A percentile compares a stretch with the other conserved stretches of the same genome.
phyloP scores from a whole-genome alignment of 2,113 vertebrate genomes.

The Desmodus rotundus region DNA sequence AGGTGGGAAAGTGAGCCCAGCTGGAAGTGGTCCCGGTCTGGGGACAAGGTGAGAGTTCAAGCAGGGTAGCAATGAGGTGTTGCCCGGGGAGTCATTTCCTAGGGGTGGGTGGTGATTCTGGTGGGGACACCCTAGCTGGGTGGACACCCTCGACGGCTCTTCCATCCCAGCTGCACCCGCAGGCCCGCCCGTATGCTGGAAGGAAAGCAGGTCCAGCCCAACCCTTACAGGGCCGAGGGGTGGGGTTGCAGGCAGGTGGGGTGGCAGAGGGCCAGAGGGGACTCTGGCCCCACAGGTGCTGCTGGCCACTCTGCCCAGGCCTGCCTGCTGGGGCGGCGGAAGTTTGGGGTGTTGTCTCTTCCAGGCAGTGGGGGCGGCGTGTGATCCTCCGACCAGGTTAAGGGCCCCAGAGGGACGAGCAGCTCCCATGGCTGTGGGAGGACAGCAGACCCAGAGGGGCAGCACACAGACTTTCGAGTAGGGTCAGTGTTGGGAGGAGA shows the following conservation, averaged over 20 bases:
- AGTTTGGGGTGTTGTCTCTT: not conserved
- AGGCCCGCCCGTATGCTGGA: not conserved
- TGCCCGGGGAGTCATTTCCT: not conserved
- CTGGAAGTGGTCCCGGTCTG: constrained; percentile 98
- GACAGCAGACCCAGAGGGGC: not conserved
- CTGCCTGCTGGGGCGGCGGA: not conserved
- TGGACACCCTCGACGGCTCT: not conserved
- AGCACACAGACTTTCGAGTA: not conserved
- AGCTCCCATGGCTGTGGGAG: not conserved
- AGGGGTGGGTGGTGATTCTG: not conserved
- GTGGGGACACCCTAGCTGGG: not conserved
- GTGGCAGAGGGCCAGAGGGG: not conserved
- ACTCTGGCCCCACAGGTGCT: not conserved
- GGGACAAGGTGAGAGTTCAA: not conserved
- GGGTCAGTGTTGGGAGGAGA: not conserved
- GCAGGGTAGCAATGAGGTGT: not conserved
- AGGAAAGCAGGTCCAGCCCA: not conserved
- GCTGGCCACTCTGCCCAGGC: not conserved
- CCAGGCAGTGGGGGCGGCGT: not conserved
- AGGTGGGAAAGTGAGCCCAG: constrained; percentile 96
- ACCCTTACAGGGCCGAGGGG: not conserved
- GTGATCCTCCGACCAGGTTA: not conserved
- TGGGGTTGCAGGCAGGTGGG: too few relatives aligned
- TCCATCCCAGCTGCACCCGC: not conserved
- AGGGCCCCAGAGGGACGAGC: not conserved